A percentile compares a stretch with the other conserved stretches of the same genome.
Conservation (phyloP, 2,113 vertebrate species). For the Tetraodon nigroviridis region DNA sequence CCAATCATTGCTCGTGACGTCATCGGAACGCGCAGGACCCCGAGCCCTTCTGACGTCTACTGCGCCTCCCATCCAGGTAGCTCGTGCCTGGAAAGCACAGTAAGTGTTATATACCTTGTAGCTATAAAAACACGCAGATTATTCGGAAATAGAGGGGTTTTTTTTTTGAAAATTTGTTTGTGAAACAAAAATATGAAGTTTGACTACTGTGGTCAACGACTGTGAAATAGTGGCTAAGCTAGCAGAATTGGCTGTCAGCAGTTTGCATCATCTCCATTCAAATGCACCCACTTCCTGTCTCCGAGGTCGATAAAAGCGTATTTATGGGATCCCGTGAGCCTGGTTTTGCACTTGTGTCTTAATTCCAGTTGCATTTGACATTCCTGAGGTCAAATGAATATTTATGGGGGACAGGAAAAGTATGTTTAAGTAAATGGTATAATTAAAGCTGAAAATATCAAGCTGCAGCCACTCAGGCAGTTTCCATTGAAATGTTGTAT, state of each 20-base stretch:
- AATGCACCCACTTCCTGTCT: conserved; percentile 8
- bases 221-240: conserved; percentile 51
- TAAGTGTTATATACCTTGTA: conserved; percentile 29
- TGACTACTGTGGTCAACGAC: neutral
- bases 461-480: too few relatives aligned
- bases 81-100: conserved; percentile 31
- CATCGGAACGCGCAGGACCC: too few relatives aligned
- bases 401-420: neutral
- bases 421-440: too few relatives aligned
- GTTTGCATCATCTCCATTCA: neutral
- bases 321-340: neutral
- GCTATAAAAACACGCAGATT: neutral
- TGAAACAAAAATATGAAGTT: too few relatives aligned
- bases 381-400: conserved; percentile 34
- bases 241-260: conserved; percentile 41
- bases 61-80: conserved; percentile 27
- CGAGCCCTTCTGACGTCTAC: too few relatives aligned
- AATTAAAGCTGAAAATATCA: neutral
- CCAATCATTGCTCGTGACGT: too few relatives aligned
- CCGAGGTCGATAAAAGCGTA: conserved; percentile 42
- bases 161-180: neutral
- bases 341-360: neutral
- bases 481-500: neutral
- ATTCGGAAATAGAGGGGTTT: neutral
- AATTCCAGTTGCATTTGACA: conserved; percentile 23